Conservation (phyloP, 2,797 vertebrate species). For the Rhinichthys osculus region DNA sequence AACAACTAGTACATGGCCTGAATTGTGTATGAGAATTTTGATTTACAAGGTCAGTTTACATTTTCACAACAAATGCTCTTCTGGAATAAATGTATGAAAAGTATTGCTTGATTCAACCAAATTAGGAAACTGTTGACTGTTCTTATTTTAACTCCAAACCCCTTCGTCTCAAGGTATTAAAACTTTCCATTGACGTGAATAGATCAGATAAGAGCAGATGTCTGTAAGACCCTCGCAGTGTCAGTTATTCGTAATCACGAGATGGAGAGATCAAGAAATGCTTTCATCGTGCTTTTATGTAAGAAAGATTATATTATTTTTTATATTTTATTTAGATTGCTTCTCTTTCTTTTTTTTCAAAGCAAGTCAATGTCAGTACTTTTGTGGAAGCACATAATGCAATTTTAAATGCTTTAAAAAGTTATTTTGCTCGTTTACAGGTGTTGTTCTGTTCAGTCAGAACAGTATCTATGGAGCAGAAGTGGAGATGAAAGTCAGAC, state of each 20-base stretch:
- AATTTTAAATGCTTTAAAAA: not conserved
- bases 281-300: not conserved
- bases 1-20: not conserved
- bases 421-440: not conserved
- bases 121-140: not conserved
- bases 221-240: not conserved
- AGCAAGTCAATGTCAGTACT: no score
- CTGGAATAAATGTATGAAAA: not conserved
- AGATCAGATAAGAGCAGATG: not conserved
- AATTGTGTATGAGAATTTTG: not conserved
- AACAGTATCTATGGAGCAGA: not conserved
- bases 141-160: not conserved
- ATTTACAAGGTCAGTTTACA: not conserved
- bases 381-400: no score
- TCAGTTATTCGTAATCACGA: conserved; percentile 12
- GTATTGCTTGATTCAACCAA: not conserved
- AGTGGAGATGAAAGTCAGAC: conserved; percentile 40
- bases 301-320: not conserved
- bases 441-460: not conserved
- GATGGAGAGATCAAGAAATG: conserved; percentile 27
- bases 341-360: no score
- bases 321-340: no score
- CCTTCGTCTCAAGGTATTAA: not conserved
- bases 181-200: conserved; percentile 10
- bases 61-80: not conserved